Percentiles rank a stretch among this genome's conserved stretches.
Conservation (phyloP, 2,888 invertebrate genomes). For the Leptinotarsa tumamoca region DNA sequence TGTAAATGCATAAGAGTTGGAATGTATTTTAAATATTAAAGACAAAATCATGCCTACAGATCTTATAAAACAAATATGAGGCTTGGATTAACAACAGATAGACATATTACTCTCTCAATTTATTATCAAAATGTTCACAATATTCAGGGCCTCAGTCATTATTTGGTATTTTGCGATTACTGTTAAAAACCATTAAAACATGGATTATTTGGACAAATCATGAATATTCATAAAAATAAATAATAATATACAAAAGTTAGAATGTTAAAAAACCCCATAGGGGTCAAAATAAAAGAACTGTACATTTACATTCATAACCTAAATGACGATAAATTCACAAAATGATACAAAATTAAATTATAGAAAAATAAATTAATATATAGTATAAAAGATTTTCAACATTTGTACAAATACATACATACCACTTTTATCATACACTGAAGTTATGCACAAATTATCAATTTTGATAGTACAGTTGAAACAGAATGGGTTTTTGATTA, state of each 20-base stretch:
- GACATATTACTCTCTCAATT: constrained; percentile 51
- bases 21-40: constrained; percentile 62
- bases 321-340: constrained; percentile 55
- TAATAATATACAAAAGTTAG: constrained; percentile 63
- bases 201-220: constrained; percentile 58
- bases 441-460: constrained; percentile 36
- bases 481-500: constrained; percentile 32
- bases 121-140: constrained; percentile 49
- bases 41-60: constrained; percentile 62
- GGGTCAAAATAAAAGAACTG: constrained; percentile 60
- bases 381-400: constrained; percentile 50
- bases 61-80: constrained; percentile 62
- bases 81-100: constrained; percentile 57
- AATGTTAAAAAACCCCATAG: constrained; percentile 60
- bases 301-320: constrained; percentile 60
- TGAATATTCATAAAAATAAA: constrained; percentile 62
- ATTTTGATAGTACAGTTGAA: constrained; percentile 40
- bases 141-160: constrained; percentile 57
- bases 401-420: constrained; percentile 51
- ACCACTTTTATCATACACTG: constrained; percentile 42
- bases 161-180: constrained; percentile 62
- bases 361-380: constrained; percentile 51
- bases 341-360: constrained; percentile 56
- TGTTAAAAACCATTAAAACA: constrained; percentile 63
- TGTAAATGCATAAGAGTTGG: constrained; percentile 63